phyloP scores from a whole-genome alignment of 2,113 vertebrate species.

The Dromiciops gliroides region DNA sequence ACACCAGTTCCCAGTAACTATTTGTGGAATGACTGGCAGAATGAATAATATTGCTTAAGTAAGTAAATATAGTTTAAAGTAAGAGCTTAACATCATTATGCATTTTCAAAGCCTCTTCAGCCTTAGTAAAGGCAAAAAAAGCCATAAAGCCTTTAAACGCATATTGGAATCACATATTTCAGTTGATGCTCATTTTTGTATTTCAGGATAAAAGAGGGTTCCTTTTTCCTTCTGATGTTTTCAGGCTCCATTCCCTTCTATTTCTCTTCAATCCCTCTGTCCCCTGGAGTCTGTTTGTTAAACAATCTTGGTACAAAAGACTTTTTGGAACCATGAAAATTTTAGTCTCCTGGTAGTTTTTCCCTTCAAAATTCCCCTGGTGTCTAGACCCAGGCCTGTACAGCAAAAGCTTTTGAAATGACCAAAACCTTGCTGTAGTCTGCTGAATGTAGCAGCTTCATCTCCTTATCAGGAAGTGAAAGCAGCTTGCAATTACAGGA shows the following conservation, averaged over 20 bases:
- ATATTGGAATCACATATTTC: neutral
- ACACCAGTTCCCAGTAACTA: neutral
- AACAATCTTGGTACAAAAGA: conserved; percentile 38
- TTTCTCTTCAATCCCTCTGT: neutral
- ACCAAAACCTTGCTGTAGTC: neutral
- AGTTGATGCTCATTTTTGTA: conserved; percentile 16
- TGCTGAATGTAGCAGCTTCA: conserved; percentile 9
- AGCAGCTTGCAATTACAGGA: conserved; percentile 9
- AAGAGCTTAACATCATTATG: conserved; percentile 22
- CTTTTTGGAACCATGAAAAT: conserved; percentile 6
- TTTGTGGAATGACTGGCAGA: neutral
- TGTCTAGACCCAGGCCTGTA: neutral
- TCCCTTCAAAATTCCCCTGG: conserved; percentile 1
- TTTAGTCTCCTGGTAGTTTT: conserved; percentile 30
- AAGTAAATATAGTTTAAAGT: conserved; percentile 27
- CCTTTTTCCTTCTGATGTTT: conserved; percentile 51
- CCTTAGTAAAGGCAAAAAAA: neutral
- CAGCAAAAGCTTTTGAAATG: conserved; percentile 31
- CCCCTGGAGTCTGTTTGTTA: neutral
- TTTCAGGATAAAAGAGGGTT: conserved; percentile 25
- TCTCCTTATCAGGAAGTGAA: conserved; percentile 40
- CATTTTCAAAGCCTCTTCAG: conserved; percentile 17
- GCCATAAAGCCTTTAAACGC: conserved; percentile 4
- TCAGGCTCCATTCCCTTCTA: conserved; percentile 9
- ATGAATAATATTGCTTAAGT: conserved; percentile 8